Base-by-base conservation (phyloP, 2,888 invertebrate species). In the Caenorhabditis sulstoni region DNA sequence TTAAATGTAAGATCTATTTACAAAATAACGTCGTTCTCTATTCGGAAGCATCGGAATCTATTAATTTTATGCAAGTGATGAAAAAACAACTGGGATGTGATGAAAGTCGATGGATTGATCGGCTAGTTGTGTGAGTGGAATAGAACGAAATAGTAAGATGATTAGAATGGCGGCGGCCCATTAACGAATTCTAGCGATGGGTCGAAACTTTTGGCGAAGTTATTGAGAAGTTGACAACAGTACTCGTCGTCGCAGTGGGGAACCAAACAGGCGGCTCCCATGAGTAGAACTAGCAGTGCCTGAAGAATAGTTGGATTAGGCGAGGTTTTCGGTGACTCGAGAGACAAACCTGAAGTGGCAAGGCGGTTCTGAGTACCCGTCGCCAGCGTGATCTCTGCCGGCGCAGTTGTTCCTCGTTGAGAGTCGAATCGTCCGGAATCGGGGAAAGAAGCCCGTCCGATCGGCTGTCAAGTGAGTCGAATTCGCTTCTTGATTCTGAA, bases 261-360 rank as follows among this genome's bases (percentile, higher is more conserved):
- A 65, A 97, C 95, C 87, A 98, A 93, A 64, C 96, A 95, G 62
- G 97, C 96, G 77, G 96, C 95, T 74, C 97, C 96, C 89, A 98
- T 93, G 88, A 98, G 93, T 79, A 97, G 93, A 87, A 97, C 93
- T 92, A 98, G 94, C 88, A 98, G 92, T 80, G 96, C 95, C 92
- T 98, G 96, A 91, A 98, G 78, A 3, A 18, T 8, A 44, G 22
- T n/a, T 12, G 4, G 11, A 47, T 64, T 12, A 29, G 29, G 29
- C 7, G 29, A 29, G 29, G 16, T 18, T 22, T 14, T 16, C 14
- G 41, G 20, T 20, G 37, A 16, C 44, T 35, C 16, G 52, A 23
- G 35, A 20, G 44, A 68, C 29, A 29, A 53, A 89, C 95, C 92
- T 98, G 97, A 91, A 98, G 84, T 18, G 90, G 90, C 83, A 90